phyloP scores from a whole-genome alignment of 2,797 vertebrate genomes.

The Lycodopsis pacificus region DNA sequence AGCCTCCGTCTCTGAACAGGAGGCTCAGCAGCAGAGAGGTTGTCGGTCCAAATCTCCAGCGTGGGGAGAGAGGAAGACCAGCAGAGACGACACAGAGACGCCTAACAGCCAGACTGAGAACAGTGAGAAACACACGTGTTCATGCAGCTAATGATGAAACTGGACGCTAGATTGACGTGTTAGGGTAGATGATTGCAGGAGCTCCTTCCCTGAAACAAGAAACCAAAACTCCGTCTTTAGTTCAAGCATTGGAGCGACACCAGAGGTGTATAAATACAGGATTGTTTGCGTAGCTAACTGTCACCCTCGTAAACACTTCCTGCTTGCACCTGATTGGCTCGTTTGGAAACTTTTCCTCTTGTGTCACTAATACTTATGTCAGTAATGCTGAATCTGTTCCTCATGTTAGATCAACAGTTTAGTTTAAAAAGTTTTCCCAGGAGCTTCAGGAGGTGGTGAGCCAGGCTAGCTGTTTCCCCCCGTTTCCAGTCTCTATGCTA shows the following conservation, averaged over 20 bases:
- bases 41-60: conserved; percentile 77
- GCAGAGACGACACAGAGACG: conserved; percentile 86
- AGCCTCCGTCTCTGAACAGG: conserved; percentile 75
- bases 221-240: background rate
- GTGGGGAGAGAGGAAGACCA: conserved; percentile 87
- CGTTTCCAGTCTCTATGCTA: conserved; percentile 1
- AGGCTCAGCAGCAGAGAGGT: conserved; percentile 75
- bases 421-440: no score
- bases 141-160: background rate
- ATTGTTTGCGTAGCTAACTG: background rate
- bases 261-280: background rate
- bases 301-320: background rate
- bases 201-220: background rate
- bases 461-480: background rate
- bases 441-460: no score
- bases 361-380: no score
- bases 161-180: no score
- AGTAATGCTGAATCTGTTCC: no score
- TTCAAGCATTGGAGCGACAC: background rate
- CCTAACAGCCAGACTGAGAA: conserved; percentile 85
- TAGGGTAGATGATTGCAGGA: no score
- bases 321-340: background rate
- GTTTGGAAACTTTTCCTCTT: no score
- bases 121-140: conserved; percentile 62
- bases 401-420: no score